phyloP scores from a whole-genome alignment of 2,888 invertebrate species.

The Masnerella sp. region DNA sequence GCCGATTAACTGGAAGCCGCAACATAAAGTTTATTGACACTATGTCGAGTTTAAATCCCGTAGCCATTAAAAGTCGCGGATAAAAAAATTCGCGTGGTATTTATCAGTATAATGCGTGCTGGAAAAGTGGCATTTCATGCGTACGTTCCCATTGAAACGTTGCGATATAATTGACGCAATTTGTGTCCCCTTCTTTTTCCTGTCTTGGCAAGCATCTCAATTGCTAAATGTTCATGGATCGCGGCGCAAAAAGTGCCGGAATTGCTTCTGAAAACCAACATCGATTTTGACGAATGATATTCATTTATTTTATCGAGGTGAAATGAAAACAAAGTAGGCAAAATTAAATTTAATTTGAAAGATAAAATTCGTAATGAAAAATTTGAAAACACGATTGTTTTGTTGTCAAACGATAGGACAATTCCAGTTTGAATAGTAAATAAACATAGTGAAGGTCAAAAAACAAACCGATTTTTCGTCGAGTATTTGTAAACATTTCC shows the following conservation, averaged over 20 bases:
- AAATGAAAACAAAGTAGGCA: no score
- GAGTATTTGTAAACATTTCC: no score
- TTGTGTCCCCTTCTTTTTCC: conserved; percentile 31
- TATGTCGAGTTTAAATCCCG: not conserved
- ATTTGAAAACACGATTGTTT: no score
- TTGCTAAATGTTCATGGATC: conserved; percentile 39
- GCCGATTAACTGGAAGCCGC: conserved; percentile 1
- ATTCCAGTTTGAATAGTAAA: no score
- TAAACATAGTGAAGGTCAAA: no score
- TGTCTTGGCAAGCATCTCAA: conserved; percentile 37
- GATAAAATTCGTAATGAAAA: no score
- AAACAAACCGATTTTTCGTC: no score
- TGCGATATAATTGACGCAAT: conserved; percentile 50
- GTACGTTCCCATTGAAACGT: conserved; percentile 34
- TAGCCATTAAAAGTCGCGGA: conserved; percentile 11
- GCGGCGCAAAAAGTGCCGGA: conserved; percentile 38
- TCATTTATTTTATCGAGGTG: conserved; percentile 9
- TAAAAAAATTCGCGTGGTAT: conserved; percentile 11
- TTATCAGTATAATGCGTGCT: conserved; percentile 18
- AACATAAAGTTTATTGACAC: conserved; percentile 6
- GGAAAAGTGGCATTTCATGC: conserved; percentile 44
- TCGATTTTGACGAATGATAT: no score
- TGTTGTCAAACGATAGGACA: no score
- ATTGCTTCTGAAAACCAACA: conserved; percentile 1
- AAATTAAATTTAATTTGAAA: no score